Evolutionary conservation across 2,888 invertebrate species (phyloP), one percentile per base, ranked within the genome.

Genomic region (Eumacrocentrus americanus): DNA sequence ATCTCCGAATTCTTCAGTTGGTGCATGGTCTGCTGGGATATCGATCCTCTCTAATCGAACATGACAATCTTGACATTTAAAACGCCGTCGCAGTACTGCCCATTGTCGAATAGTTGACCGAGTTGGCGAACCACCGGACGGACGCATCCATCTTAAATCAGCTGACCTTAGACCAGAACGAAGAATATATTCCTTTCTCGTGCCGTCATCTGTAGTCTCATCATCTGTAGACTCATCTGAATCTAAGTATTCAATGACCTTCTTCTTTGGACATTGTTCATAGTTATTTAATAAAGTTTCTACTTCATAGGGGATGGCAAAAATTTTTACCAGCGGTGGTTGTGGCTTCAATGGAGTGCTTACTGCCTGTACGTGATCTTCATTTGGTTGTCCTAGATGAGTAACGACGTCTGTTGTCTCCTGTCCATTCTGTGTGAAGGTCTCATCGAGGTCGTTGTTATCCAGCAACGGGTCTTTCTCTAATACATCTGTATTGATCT

Each of bases 261-360:
- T 46, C 40, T n/a, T 50, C 14, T 20, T 18, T 0, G 54, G 7
- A 50, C n/a, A 25, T 1, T 25, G 14, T 3, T 48, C 20, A 20
- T 29, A 7, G 25, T 38, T 38, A 6, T 55, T 55, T 0, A 35
- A 25, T 22, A 68, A 57, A 7, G 25, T 11, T 23, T 60, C 51
- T 34, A 70, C 63, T 11, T 47, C 48, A 1, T 64, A 11, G 1
- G 63, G 25, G 42, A 63, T 20, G 1, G 62, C 46, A 47, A 64
- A 60, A 47, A 68, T 59, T 40, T 52, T 40, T 12, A 67, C 64
- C 34, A 70, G 60, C n/a, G 70, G 68, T 2, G 34, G 35, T 29
- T 20, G 12, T n/a, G n/a, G n/a, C n/a, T n/a, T n/a, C n/a, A n/a
- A n/a, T n/a, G n/a, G n/a, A n/a, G n/a, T n/a, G n/a, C n/a, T n/a